Base-by-base conservation (phyloP, 2,797 vertebrate genomes). In the Muscicapa striata region DNA sequence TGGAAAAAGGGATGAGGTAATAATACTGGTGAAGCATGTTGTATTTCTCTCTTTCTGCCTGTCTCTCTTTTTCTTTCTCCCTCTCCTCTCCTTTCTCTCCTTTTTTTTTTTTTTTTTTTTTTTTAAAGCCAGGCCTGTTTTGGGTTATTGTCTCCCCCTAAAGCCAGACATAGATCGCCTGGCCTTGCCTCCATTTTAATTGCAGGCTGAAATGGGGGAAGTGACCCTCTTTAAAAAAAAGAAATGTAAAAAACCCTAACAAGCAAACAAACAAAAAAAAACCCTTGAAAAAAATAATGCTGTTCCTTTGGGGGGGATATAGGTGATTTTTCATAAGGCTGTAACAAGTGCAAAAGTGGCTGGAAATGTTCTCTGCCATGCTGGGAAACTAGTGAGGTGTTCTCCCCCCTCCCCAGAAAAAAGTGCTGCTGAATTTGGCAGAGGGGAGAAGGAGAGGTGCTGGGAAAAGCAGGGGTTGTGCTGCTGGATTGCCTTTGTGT, bases 171-270 rank as follows among this genome's bases (percentile, higher is more conserved):
- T 93, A 96, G 97, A 97, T 97, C 98, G 98, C 98, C 98, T 98
- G 98, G 98, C 98, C 98, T 97, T 98, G 98, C 98, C 98, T 98
- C 98, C 98, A 98, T 99, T 98, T 98, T 98, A 98, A 97, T 97
- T 94, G 91, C 95, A 67, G 95, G 95, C 94, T 85, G 97, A 90
- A 90, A 92, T 84, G 51, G 96, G 95, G 89, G 88, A 94, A 78
- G 90, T 96, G 96, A 95, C 95, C 96, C 95, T 83, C 40, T 94
- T 85, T 52, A 4, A n/a, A 67, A 76, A 62, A 59, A 79, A 69
- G 41, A 63, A 58, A 52, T 63, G 16, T 20, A 3, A 19, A 67
- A 63, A 51, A n/a, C 1, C 64, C 61, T 17, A 61, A 45, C 23
- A 70, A 76, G 36, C 14, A 45, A 72, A 49, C 40, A 59, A 84